Base-by-base conservation (phyloP, 2,888 invertebrate genomes). In the Phoronis australis region DNA sequence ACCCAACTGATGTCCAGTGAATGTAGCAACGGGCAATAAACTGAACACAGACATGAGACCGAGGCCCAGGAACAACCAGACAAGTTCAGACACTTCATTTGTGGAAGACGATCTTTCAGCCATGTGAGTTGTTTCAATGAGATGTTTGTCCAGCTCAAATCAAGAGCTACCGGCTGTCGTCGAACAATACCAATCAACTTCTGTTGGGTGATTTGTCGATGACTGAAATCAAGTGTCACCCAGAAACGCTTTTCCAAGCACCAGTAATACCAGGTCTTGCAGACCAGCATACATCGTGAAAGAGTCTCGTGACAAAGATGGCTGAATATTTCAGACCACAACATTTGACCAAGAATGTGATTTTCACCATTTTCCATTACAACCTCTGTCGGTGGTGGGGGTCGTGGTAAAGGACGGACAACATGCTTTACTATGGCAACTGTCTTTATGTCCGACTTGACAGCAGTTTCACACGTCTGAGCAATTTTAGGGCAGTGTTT, bases 101-200 rank as follows among this genome's bases (percentile, higher is more conserved):
- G 87, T 0, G 92, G 91, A 52, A 94, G 79, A 15, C 94, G 83
- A 15, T 85, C 85, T 23, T 94, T 82, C n/a, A 95, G 78, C 95
- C 95, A 95, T 1, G 86, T 85, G n/a, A 95, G 80, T 75, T 95
- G 94, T 46, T 88, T 82, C 64, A 90, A 84, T 25, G 89, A 89
- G 51, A 94, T 83, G 60, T 87, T 86, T 58, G 91, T 89, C 89
- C 92, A 92, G 77, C 90, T 88, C 39, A 95, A 81, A 23, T 86
- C 84, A n/a, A 95, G 80, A 46, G 82, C 82, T 57, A 86, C 83
- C 0, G 95, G 95, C 74, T 95, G 95, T 0, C 94, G 83, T 4
- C 92, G 84, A 31, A 90, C 90, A 57, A 93, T 87, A 6, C 90
- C 91, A 20, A 86, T 85, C 48, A 92, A 73, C 65, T 88, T 84